Evolutionary conservation across 2,113 vertebrate genomes (phyloP).

Genomic region (Orientallactaga bullata): DNA sequence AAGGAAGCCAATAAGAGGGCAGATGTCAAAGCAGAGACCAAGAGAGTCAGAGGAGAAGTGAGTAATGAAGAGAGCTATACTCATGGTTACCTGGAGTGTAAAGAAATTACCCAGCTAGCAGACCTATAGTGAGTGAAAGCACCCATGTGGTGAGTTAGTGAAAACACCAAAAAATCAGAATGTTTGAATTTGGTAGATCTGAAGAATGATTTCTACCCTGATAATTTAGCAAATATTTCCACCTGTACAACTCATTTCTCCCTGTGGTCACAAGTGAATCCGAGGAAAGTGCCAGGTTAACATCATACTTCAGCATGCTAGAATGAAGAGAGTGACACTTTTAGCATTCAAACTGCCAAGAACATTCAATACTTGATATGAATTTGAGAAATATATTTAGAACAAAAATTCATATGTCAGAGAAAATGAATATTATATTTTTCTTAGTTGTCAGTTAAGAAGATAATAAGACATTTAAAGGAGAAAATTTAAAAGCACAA

Average conservation of each 20-base stretch:
- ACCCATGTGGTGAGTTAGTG: too few species aligned
- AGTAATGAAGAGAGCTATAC: too few species aligned
- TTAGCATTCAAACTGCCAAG: constrained; percentile 18
- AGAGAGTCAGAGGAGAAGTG: too few species aligned
- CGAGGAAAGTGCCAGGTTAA: not conserved
- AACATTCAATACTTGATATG: not conserved
- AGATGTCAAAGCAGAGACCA: too few species aligned
- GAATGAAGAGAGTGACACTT: not conserved
- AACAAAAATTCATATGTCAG: not conserved
- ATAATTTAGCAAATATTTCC: not conserved
- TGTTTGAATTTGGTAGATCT: not conserved
- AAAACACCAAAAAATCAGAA: not conserved
- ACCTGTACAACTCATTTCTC: not conserved
- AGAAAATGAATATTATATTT: constrained; percentile 23
- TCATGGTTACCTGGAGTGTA: too few species aligned
- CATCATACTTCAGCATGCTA: constrained; percentile 34
- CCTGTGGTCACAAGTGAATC: not conserved
- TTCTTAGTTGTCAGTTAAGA: not conserved
- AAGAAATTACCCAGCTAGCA: too few species aligned
- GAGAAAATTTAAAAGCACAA: constrained; percentile 16
- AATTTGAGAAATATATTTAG: not conserved
- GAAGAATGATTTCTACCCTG: not conserved
- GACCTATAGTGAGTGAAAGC: too few species aligned
- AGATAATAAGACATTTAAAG: not conserved
- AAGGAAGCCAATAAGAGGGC: too few species aligned